A percentile compares a stretch with the other conserved stretches of the same genome.
phyloP scores from a whole-genome alignment of 2,797 vertebrate species.

The Epinephelus coioides region DNA sequence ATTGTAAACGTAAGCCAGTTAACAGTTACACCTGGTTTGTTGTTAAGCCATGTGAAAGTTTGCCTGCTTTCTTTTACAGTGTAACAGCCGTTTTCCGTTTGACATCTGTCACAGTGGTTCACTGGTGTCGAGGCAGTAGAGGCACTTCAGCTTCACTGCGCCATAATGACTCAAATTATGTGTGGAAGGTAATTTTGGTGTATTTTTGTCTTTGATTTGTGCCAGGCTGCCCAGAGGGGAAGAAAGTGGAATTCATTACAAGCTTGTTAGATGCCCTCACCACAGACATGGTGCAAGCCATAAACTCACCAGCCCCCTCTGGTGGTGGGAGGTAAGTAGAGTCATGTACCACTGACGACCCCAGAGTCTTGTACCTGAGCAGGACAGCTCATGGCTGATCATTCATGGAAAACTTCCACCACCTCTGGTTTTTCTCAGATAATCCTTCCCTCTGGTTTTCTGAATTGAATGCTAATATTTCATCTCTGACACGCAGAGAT shows the following conservation, averaged over 20 bases:
- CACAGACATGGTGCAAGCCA: slow-evolving; percentile 99
- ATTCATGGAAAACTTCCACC: slow-evolving; percentile 4
- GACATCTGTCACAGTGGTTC: slow-evolving; percentile 51
- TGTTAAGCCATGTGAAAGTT: neutral
- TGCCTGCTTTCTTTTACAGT: slow-evolving; percentile 19
- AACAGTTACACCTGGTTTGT: slow-evolving; percentile 30
- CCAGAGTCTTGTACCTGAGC: neutral
- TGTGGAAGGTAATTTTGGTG: slow-evolving; percentile 65
- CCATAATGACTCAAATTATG: slow-evolving; percentile 69
- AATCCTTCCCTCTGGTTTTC: slow-evolving; percentile 6
- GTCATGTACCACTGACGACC: neutral
- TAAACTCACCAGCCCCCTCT: slow-evolving; percentile 96
- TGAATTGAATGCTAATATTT: slow-evolving; percentile 13
- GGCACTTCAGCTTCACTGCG: slow-evolving; percentile 48
- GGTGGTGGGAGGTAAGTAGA: slow-evolving; percentile 96
- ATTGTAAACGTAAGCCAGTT: neutral
- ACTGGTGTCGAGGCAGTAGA: slow-evolving; percentile 40
- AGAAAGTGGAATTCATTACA: slow-evolving; percentile 98
- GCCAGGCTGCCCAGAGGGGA: slow-evolving; percentile 96
- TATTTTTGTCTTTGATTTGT: slow-evolving; percentile 72
- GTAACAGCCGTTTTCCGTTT: slow-evolving; percentile 31
- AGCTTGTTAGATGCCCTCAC: slow-evolving; percentile 97
- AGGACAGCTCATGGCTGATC: neutral
- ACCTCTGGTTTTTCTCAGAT: slow-evolving; percentile 26
- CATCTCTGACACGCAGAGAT: slow-evolving; percentile 19